A percentile compares a stretch with the other conserved stretches of the same genome.
phyloP scores from a whole-genome alignment of 2,113 vertebrate species.

The Cyprinodon variegatus region DNA sequence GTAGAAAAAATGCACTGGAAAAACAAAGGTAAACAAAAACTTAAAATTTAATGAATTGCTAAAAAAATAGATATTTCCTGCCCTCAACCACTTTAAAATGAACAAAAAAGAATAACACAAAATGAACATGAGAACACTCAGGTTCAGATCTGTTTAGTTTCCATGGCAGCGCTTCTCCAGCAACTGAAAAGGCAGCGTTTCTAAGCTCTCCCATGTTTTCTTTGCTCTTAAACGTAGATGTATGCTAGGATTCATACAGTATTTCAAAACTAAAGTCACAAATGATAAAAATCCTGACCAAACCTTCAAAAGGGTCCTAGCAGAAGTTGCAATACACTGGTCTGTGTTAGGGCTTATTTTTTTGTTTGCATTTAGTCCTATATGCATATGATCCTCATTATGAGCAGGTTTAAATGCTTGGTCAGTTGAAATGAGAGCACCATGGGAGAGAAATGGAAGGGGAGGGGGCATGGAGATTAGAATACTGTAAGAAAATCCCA shows the following conservation, averaged over 20 bases:
- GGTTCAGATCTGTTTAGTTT: slow-evolving; percentile 75
- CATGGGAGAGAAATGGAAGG: slow-evolving; percentile 67
- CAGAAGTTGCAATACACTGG: slow-evolving; percentile 81
- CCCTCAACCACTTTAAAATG: slow-evolving; percentile 66
- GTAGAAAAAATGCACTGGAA: slow-evolving; percentile 53
- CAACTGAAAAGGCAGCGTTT: slow-evolving; percentile 65
- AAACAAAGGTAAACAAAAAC: slow-evolving; percentile 64
- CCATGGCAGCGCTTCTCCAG: slow-evolving; percentile 73
- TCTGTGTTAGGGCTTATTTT: slow-evolving; percentile 59
- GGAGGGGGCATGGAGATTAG: slow-evolving; percentile 21
- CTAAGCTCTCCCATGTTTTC: slow-evolving; percentile 55
- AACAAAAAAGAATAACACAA: slow-evolving; percentile 50
- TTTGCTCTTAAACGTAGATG: slow-evolving; percentile 78
- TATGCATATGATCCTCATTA: slow-evolving; percentile 77
- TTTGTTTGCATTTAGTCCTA: slow-evolving; percentile 78
- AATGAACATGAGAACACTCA: slow-evolving; percentile 67
- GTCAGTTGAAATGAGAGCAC: slow-evolving; percentile 88
- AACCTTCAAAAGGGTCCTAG: slow-evolving; percentile 77
- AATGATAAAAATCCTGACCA: slow-evolving; percentile 78
- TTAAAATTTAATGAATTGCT: slow-evolving; percentile 58
- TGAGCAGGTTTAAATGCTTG: slow-evolving; percentile 83
- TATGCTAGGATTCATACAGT: slow-evolving; percentile 83
- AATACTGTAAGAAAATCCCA: slow-evolving; percentile 76
- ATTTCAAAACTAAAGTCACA: slow-evolving; percentile 87
- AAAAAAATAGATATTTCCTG: slow-evolving; percentile 76